Evolutionary conservation across 2,113 vertebrate genomes (phyloP), one percentile per base, ranked within the genome.

Genomic region (Neogale vison): DNA sequence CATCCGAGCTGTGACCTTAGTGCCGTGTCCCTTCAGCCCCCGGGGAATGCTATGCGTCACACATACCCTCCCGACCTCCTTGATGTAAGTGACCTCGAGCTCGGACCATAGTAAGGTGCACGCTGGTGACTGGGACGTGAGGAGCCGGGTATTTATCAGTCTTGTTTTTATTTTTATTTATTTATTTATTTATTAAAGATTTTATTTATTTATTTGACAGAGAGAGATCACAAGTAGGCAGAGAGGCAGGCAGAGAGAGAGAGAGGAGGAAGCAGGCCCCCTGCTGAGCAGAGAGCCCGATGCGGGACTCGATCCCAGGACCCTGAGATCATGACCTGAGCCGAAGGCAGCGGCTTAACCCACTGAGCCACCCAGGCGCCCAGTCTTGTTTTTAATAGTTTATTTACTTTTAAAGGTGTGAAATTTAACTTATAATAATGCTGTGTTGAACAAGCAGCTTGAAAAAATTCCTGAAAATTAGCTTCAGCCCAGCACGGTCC

Each of bases 11-110:
- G 24, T 3, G 0, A 6, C 1, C 23, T n/a, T 42, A 7, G 5
- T 1, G 4, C 18, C 1, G 26, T 4, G 0, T 20, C 4, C 55
- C 69, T 18, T 76, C 29, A 24, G 0, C n/a, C 52, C 29, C 1
- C 0, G 0, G 15, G 15, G 26, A 2, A 10, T 0, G 4, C 59
- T 14, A 13, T 7, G 13, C 7, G 13, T 21, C 23, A 13, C 3
- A 36, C 20, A 10, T n/a, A 7, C 24, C 31, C 14, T 15, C n/a
- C 20, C 42, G 85, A 26, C 65, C 15, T 42, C 4, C 14, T 13
- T 24, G 23, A 26, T 1, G 1, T 2, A 4, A 17, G 1, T 21
- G 4, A 26, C 17, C 59, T 31, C 3, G 14, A 13, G 50, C 29
- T 1, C 1, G 36, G n/a, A 2, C 15, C 1, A 0, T 5, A 10